Conservation (phyloP, 2,888 invertebrate genomes). For the Eristalinus sepulchralis region DNA sequence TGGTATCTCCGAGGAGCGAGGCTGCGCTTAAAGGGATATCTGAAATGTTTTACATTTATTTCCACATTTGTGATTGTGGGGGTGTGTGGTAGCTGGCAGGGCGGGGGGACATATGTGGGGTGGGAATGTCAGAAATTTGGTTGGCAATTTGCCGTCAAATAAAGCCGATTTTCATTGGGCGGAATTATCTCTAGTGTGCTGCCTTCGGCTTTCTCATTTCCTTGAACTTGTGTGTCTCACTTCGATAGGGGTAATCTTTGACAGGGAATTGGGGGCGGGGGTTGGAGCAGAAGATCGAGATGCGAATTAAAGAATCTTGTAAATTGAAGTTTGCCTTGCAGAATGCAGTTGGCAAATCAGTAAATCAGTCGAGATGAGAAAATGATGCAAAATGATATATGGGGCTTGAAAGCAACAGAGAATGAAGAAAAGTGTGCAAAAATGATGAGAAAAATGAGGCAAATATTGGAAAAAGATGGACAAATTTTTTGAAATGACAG, state of each 20-base stretch:
- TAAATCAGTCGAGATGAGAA: no score
- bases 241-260: slow-evolving; percentile 56
- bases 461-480: no score
- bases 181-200: neutral
- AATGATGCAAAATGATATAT: no score
- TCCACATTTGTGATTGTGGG: neutral
- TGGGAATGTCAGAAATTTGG: slow-evolving; percentile 20
- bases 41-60: slow-evolving; percentile 56
- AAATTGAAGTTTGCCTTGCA: neutral
- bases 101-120: slow-evolving; percentile 3
- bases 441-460: no score
- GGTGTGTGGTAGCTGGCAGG: neutral
- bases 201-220: neutral
- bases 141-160: slow-evolving; percentile 63
- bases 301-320: neutral
- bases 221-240: slow-evolving; percentile 19
- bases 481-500: no score
- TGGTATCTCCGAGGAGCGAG: slow-evolving; percentile 6
- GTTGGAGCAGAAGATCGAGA: neutral
- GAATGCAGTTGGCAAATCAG: no score
- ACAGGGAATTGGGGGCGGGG: neutral
- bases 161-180: slow-evolving; percentile 48
- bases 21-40: slow-evolving; percentile 53
- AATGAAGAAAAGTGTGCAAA: no score
- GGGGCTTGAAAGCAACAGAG: no score